Percentiles rank a stretch among this genome's conserved stretches.
Evolutionary conservation across 2,888 invertebrate genomes (phyloP).

Genomic region (Dexiosoma caninum): DNA sequence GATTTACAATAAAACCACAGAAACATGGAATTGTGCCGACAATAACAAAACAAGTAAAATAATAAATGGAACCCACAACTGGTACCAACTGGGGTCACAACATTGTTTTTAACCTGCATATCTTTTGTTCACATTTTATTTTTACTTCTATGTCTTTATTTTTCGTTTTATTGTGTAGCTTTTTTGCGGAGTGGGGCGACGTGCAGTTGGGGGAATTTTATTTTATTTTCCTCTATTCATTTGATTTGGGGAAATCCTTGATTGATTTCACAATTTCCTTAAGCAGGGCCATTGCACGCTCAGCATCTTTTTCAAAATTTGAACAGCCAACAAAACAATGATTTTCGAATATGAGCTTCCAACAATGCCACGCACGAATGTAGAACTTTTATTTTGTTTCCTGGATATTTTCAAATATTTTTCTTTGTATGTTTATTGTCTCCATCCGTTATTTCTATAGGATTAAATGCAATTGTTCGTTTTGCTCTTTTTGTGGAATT

Average conservation of each 20-base stretch:
- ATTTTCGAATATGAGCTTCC: conserved; percentile 6
- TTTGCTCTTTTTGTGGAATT: conserved; percentile 16
- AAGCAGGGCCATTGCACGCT: neutral
- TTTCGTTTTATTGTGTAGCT: neutral
- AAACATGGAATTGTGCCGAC: conserved; percentile 31
- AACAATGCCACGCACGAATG: neutral
- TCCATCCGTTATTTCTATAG: conserved; percentile 29
- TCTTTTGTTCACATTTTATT: conserved; percentile 21
- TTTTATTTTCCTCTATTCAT: neutral
- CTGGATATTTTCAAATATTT: conserved; percentile 20
- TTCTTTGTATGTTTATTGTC: conserved; percentile 32
- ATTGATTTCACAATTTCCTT: conserved; percentile 37
- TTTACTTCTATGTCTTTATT: conserved; percentile 22
- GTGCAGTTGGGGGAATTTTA: neutral
- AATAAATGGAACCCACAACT: conserved; percentile 41
- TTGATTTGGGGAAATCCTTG: conserved; percentile 31
- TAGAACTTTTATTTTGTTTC: conserved; percentile 16
- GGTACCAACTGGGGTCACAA: conserved; percentile 60
- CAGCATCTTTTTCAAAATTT: conserved; percentile 7
- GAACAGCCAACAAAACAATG: conserved; percentile 14
- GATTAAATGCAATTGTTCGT: neutral
- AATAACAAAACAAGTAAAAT: neutral
- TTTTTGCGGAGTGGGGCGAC: neutral
- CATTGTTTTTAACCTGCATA: conserved; percentile 45
- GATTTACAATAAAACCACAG: conserved; percentile 43